Conservation (phyloP, 92 coral and sea anemone genomes). For the Actinostola sp. region DNA sequence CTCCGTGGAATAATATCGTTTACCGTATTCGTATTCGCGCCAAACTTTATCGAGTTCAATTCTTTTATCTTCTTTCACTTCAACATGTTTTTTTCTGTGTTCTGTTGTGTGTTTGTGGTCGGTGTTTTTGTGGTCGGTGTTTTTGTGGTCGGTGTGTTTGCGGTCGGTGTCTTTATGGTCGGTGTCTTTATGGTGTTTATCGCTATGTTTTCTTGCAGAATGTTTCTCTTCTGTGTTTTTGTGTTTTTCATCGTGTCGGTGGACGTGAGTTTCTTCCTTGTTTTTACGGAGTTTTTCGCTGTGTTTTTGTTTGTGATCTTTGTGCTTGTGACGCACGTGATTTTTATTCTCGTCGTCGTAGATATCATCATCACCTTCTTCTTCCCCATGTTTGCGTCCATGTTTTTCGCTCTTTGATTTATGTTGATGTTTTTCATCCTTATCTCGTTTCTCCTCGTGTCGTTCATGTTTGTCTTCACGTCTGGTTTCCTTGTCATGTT, state of each 20-base stretch:
- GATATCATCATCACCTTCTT: background rate
- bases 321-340: constrained; percentile 22
- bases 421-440: constrained; percentile 18
- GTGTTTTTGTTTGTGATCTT: constrained; percentile 31
- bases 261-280: constrained; percentile 5
- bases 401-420: constrained; percentile 38
- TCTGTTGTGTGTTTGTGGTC: background rate
- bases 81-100: constrained; percentile 6
- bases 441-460: background rate
- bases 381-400: constrained; percentile 3
- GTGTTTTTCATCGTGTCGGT: background rate
- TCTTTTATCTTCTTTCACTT: background rate
- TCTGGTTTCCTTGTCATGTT: constrained; percentile 13
- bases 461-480: background rate
- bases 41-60: constrained; percentile 39
- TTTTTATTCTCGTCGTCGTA: constrained; percentile 4
- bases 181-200: no score
- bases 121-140: background rate
- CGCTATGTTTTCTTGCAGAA: no score
- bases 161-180: no score
- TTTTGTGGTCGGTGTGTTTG: background rate
- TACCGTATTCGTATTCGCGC: constrained; percentile 30
- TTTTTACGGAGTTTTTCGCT: constrained; percentile 14
- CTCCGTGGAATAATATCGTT: constrained; percentile 23
- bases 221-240: background rate